Conservation (phyloP, 2,888 invertebrate species). For the Balanococcus diminutus region DNA sequence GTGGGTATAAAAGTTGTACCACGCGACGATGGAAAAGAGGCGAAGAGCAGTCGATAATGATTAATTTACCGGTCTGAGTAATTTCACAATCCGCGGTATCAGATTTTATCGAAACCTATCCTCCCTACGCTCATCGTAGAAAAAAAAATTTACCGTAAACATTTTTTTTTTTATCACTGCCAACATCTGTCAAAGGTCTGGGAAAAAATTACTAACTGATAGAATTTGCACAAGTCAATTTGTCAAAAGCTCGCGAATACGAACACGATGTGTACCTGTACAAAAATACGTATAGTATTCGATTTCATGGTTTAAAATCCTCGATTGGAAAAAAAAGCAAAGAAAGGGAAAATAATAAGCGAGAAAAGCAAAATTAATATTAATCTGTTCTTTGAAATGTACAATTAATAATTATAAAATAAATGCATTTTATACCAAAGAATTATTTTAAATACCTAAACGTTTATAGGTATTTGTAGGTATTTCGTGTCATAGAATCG, state of each 20-base stretch:
- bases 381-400: background rate
- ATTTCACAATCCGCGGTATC: background rate
- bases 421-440: background rate
- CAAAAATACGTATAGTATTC: background rate
- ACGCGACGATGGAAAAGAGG: background rate
- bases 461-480: background rate
- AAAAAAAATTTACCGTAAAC: background rate
- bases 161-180: background rate
- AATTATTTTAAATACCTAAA: constrained; percentile 21
- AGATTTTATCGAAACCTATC: background rate
- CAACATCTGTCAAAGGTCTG: background rate
- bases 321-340: background rate
- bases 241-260: background rate
- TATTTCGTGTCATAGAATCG: background rate
- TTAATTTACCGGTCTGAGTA: background rate
- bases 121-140: background rate
- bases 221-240: background rate
- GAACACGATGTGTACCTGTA: background rate
- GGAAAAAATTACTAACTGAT: background rate
- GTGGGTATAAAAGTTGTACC: background rate
- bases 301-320: constrained; percentile 6
- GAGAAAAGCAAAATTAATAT: background rate
- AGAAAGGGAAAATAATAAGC: background rate
- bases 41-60: background rate
- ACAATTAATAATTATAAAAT: background rate